Conservation (phyloP, 2,113 vertebrate species). For the Amazona vittata region DNA sequence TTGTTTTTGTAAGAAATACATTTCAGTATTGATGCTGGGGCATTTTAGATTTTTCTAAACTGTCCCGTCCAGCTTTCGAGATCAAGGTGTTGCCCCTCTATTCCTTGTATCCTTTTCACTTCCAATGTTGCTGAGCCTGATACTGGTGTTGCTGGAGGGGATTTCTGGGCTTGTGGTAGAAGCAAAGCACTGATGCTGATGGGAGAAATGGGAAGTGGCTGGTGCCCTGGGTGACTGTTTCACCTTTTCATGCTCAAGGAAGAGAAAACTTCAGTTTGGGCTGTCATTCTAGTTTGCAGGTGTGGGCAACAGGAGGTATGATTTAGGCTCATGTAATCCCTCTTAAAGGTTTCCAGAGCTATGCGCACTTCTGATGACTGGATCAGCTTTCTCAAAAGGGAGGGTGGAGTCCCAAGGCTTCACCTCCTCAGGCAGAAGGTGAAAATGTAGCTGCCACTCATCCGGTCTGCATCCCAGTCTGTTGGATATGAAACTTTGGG, state of each 20-base stretch:
- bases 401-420: not conserved
- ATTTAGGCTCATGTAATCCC: not conserved
- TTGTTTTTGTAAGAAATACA: not conserved
- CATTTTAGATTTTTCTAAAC: not conserved
- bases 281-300: not conserved
- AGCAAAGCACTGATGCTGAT: not conserved
- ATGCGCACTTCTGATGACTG: not conserved
- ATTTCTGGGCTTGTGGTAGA: not conserved
- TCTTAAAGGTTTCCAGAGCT: not conserved
- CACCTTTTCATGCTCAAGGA: not conserved
- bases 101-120: not conserved
- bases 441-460: not conserved
- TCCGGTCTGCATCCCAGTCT: not conserved
- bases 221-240: not conserved
- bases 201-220: not conserved
- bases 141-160: not conserved
- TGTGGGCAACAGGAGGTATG: not conserved
- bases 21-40: not conserved
- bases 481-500: not conserved
- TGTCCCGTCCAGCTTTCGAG: not conserved
- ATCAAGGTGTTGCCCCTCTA: not conserved
- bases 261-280: not conserved
- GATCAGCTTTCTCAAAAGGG: not conserved
- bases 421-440: not conserved
- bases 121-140: not conserved